Percentiles rank a stretch among this genome's conserved stretches.
These are phyloP conservation scores for Turdus rufiventris DNA, from an alignment of 2,113 vertebrate genomes.

Conservation along the genomic window DNA sequence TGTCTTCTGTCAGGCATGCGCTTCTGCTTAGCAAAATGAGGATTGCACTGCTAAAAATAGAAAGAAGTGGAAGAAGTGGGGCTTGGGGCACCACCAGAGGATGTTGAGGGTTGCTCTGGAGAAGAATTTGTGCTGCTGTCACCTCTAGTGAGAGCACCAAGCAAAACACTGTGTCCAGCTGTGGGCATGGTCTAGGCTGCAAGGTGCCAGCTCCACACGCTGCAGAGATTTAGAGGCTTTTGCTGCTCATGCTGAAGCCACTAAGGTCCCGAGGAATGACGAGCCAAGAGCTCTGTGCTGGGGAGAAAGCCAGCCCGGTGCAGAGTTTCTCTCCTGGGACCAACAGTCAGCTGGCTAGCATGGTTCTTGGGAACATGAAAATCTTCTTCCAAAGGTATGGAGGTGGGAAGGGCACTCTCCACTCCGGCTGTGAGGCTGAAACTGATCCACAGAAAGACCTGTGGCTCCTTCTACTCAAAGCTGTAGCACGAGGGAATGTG, in stretches of 20 bases:
- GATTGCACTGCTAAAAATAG: background rate
- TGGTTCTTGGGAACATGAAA: background rate
- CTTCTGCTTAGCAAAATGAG: background rate
- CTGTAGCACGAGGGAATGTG: fast-evolving
- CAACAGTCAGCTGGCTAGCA: background rate
- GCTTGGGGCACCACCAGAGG: background rate
- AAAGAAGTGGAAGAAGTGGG: background rate
- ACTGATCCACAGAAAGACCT: background rate
- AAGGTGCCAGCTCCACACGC: fast-evolving
- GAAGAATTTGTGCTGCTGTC: background rate
- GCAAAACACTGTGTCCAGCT: background rate
- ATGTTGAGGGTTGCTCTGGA: background rate
- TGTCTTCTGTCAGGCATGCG: fast-evolving
- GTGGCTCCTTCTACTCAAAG: background rate
- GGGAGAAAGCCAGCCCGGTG: background rate
- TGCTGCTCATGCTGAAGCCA: background rate
- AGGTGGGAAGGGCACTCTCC: background rate
- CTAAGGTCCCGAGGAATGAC: background rate
- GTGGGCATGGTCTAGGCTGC: fast-evolving
- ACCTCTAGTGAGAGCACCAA: background rate
- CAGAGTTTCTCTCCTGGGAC: background rate
- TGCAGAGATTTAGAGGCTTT: background rate
- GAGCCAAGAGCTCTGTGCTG: background rate
- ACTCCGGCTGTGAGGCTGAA: background rate
- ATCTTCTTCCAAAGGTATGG: background rate